phyloP scores from a whole-genome alignment of 2,113 vertebrate genomes.

The Ovis aries region DNA sequence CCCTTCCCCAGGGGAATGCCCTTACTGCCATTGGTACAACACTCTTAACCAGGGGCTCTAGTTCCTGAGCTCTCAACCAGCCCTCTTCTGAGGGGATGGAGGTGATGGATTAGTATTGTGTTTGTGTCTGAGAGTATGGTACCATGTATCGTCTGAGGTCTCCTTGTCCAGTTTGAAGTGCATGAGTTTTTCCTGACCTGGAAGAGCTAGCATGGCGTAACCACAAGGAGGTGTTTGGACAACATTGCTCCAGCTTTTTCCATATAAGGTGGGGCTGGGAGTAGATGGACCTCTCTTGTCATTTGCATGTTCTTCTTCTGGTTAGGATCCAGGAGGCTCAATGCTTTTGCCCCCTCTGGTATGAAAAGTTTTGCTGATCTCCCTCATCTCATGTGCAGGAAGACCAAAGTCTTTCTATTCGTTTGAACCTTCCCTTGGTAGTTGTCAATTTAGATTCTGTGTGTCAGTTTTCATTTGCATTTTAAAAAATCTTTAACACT shows the following conservation, averaged over 20 bases:
- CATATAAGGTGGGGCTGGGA: neutral
- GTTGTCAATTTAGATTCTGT: neutral
- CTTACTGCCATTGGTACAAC: neutral
- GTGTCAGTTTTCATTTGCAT: neutral
- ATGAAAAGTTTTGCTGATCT: neutral
- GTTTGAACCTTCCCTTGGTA: too few relatives aligned
- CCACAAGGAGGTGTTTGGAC: neutral
- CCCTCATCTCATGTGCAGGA: neutral
- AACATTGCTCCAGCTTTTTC: neutral
- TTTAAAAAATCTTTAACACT: neutral
- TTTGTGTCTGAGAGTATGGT: too few relatives aligned
- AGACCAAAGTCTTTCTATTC: neutral
- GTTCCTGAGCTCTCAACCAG: neutral
- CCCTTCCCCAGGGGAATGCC: accelerated
- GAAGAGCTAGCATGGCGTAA: neutral
- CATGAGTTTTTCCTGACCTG: neutral
- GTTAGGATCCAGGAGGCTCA: neutral
- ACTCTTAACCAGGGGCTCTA: neutral
- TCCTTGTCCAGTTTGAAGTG: neutral
- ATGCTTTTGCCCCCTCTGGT: neutral
- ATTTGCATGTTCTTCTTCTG: too few relatives aligned
- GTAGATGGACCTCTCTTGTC: too few relatives aligned
- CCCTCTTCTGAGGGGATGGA: neutral
- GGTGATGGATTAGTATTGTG: neutral
- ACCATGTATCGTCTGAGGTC: neutral